Conservation (phyloP, 2,888 invertebrate genomes). For the Nephrocerus scutellatus region DNA sequence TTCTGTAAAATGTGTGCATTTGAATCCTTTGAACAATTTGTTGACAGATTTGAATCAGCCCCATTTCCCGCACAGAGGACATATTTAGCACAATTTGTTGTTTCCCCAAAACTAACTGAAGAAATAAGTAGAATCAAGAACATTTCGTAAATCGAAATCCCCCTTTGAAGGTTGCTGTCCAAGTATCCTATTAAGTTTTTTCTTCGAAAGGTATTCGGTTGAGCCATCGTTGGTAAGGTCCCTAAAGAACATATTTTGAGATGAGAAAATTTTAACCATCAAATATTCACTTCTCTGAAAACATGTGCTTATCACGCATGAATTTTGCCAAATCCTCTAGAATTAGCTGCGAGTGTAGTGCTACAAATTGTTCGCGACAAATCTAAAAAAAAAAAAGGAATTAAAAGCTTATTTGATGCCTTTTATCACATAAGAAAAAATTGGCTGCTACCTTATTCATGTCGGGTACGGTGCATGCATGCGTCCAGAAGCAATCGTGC, state of each 20-base stretch:
- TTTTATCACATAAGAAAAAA: background rate
- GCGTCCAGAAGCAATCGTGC: slow-evolving; percentile 99
- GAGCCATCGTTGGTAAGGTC: slow-evolving; percentile 50
- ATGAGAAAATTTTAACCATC: slow-evolving; percentile 5
- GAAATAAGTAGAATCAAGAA: slow-evolving; percentile 75
- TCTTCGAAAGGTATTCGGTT: slow-evolving; percentile 53
- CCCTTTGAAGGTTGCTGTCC: slow-evolving; percentile 65
- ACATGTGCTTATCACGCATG: slow-evolving; percentile 62
- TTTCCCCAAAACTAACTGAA: too few relatives aligned
- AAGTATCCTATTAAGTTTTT: slow-evolving; percentile 57
- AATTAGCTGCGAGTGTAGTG: slow-evolving; percentile 87
- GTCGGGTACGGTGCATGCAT: slow-evolving; percentile 73
- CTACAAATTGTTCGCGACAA: slow-evolving; percentile 97
- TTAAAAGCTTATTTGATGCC: background rate
- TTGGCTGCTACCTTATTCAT: slow-evolving; percentile 70
- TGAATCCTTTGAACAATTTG: too few relatives aligned
- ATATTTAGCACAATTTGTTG: too few relatives aligned
- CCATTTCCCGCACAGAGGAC: too few relatives aligned
- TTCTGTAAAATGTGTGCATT: too few relatives aligned
- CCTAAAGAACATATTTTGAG: slow-evolving; percentile 35
- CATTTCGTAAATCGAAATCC: slow-evolving; percentile 65
- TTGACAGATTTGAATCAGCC: too few relatives aligned
- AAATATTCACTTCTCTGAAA: slow-evolving; percentile 52
- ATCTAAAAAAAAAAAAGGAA: slow-evolving; percentile 61
- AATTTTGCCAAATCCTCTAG: slow-evolving; percentile 76